Base-by-base conservation (phyloP, 2,113 vertebrate species). In the Perca flavescens region DNA sequence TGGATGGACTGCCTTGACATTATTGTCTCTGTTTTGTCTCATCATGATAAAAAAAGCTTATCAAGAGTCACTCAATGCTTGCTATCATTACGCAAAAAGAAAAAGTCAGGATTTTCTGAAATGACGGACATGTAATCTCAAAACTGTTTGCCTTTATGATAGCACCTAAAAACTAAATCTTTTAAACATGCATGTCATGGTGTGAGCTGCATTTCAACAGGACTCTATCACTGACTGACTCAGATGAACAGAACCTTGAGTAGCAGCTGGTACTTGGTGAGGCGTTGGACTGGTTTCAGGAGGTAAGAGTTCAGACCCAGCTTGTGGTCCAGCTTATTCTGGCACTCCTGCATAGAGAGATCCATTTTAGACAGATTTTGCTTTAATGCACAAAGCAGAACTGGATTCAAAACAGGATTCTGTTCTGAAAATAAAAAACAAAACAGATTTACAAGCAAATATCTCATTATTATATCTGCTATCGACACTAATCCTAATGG, bases 261-360 rank as follows among this genome's bases (percentile, higher is more conserved):
- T 3, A 99, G 94, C 50, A 99, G 94, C 92, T 99, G 98, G 91
- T 99, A 99, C 80, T 99, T 99, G 52, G 98, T 98, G 81, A 99
- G 95, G n/a, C 98, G 96, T 28, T 99, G 98, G 71, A 99, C 96
- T 14, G 98, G 98, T 89, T 99, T 99, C 49, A 99, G 96, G 67
- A 99, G 95, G 85, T 99, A 99, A 14, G 98, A 98, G 89, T 99
- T 98, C 93, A 99, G 89, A 21, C 96, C 96, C 5, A 99, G 96
- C 74, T 97, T 98, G 90, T 99, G 98, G 3, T 98, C 96, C 73
- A 99, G 77, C 91, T 97, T 99, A 88, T 91, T 97, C 91, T 99
- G 97, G 89, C 98, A 98, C 88, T 98, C 98, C 98, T 99, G 74
- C 54, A 64, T 43, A 52, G 16, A 81, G 17, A 43, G 4, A 58